Percentiles rank a stretch among this genome's conserved stretches.
phyloP scores from a whole-genome alignment of 1,140 invertebrate species.

The Drosophila kepulauana region DNA sequence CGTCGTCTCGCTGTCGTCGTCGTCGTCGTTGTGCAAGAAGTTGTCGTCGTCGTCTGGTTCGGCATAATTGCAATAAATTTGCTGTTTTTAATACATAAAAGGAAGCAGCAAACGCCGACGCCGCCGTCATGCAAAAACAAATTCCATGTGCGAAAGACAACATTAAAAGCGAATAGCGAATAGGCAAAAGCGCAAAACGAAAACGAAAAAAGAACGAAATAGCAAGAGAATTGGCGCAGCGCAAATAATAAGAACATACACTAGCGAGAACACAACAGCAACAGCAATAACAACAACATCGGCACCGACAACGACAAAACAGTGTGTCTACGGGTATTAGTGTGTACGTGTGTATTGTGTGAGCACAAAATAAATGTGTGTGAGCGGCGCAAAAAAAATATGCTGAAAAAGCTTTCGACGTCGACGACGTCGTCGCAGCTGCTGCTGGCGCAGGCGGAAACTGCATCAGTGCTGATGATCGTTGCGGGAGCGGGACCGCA shows the following conservation, averaged over 20 bases:
- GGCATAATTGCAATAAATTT: slow-evolving; percentile 63
- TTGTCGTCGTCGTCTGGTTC: slow-evolving; percentile 47
- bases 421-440: slow-evolving; percentile 43
- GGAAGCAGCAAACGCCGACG: slow-evolving; percentile 47
- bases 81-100: slow-evolving; percentile 50
- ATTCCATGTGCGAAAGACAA: slow-evolving; percentile 51
- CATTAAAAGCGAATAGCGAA: slow-evolving; percentile 48
- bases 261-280: slow-evolving; percentile 59
- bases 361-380: slow-evolving; percentile 39
- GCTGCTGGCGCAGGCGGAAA: slow-evolving; percentile 69
- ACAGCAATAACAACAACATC: slow-evolving; percentile 50
- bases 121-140: slow-evolving; percentile 49
- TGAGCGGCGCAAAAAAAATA: slow-evolving; percentile 54
- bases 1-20: slow-evolving; percentile 19
- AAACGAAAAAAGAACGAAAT: slow-evolving; percentile 35
- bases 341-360: slow-evolving; percentile 17
- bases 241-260: slow-evolving; percentile 56
- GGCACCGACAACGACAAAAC: slow-evolving; percentile 46
- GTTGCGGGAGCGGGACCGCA: slow-evolving; percentile 39
- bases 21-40: slow-evolving; percentile 66
- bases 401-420: slow-evolving; percentile 70
- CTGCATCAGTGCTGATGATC: slow-evolving; percentile 61
- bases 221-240: slow-evolving; percentile 54
- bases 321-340: slow-evolving; percentile 40
- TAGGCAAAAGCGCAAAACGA: slow-evolving; percentile 41